phyloP scores from a whole-genome alignment of 2,113 vertebrate genomes.

The Microcebus ravelobensis region DNA sequence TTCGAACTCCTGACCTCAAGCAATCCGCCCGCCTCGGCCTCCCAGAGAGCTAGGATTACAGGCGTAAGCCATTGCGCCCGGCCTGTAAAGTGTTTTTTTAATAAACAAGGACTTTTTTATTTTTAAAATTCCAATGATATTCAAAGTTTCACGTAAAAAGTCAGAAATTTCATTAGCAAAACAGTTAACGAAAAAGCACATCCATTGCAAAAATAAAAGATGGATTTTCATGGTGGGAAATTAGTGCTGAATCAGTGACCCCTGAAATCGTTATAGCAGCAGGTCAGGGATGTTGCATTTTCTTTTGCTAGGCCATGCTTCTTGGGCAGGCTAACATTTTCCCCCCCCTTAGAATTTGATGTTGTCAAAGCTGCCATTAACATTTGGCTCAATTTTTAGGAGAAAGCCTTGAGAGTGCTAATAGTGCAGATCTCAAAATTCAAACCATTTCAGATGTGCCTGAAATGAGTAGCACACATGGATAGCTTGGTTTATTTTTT shows the following conservation, averaged over 20 bases:
- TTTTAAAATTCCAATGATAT: constrained; percentile 59
- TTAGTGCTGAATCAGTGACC: constrained; percentile 46
- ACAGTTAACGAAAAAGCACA: constrained; percentile 68
- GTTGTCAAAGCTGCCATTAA: constrained; percentile 59
- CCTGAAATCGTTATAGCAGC: constrained; percentile 27
- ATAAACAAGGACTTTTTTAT: background rate
- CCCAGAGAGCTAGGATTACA: no score
- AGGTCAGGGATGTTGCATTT: background rate
- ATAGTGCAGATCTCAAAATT: constrained; percentile 69
- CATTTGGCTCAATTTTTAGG: constrained; percentile 60
- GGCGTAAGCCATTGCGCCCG: no score
- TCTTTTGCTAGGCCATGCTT: background rate
- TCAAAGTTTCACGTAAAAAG: constrained; percentile 70
- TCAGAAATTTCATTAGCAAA: constrained; percentile 69
- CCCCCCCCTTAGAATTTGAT: constrained; percentile 47
- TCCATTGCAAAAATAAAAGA: constrained; percentile 59
- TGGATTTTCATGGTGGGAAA: constrained; percentile 37
- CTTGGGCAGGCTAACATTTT: constrained; percentile 42
- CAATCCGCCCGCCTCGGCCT: no score
- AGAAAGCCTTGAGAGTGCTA: constrained; percentile 73
- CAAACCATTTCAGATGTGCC: constrained; percentile 66
- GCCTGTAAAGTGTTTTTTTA: background rate
- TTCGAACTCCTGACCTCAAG: no score
- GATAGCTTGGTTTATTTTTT: background rate
- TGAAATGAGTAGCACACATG: background rate